These are phyloP conservation scores for Columbina picui DNA, from an alignment of 2,113 vertebrate genomes.

Conservation along the genomic window DNA sequence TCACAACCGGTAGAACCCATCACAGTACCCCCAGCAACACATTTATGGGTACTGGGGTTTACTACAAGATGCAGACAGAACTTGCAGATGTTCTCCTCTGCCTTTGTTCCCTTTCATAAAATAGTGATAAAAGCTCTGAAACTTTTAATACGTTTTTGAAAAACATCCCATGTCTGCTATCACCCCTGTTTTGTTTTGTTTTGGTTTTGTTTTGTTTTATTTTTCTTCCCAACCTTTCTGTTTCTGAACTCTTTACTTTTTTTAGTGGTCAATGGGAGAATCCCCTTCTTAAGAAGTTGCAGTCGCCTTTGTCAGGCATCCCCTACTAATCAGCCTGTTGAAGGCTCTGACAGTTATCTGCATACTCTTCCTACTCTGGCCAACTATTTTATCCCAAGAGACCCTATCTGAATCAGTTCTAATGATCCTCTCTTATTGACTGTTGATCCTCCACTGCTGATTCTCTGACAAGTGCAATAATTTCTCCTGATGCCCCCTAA, in stretches of 20 bases:
- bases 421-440: constrained; percentile 27
- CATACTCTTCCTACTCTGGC: not conserved
- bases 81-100: not conserved
- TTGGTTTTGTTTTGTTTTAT: no score
- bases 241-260: not conserved
- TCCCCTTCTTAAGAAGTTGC: not conserved
- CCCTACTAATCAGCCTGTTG: not conserved
- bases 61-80: not conserved
- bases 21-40: not conserved
- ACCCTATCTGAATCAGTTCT: not conserved
- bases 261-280: not conserved
- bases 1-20: not conserved
- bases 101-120: not conserved
- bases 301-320: not conserved
- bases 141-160: not conserved
- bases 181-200: accelerated
- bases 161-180: not conserved
- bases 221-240: not conserved
- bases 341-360: not conserved
- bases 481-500: not conserved
- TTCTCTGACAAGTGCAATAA: constrained; percentile 12
- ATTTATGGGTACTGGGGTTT: not conserved
- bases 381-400: not conserved
- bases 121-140: not conserved
- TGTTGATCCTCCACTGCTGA: not conserved